These are phyloP conservation scores for Tetramorium parvispinum DNA, from an alignment of 1,140 invertebrate genomes.

Conservation along the genomic window DNA sequence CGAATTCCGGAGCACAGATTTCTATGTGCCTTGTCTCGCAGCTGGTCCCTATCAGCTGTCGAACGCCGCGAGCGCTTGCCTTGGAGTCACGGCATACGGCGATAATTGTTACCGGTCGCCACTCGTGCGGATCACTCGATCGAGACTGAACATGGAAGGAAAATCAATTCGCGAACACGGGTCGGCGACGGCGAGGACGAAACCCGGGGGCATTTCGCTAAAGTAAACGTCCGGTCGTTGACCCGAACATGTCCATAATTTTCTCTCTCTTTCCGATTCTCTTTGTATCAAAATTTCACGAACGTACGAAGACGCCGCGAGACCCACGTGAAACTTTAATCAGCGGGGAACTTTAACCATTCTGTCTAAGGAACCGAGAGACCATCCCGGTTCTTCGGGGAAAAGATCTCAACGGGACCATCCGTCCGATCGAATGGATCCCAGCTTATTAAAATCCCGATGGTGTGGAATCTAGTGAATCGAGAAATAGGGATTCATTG, in stretches of 20 bases:
- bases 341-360: not conserved
- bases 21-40: not conserved
- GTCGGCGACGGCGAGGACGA: not conserved
- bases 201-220: not conserved
- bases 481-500: not conserved
- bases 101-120: not conserved
- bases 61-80: not conserved
- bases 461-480: not conserved
- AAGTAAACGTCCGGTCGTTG: not conserved
- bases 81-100: not conserved
- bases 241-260: not conserved
- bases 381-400: not conserved
- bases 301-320: not conserved
- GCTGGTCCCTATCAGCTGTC: constrained; percentile 7
- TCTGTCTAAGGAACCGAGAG: not conserved
- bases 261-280: not conserved
- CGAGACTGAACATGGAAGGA: not conserved
- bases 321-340: not conserved
- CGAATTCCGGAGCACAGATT: not conserved
- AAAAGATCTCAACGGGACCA: not conserved
- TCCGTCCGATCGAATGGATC: too few species aligned
- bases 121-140: too few species aligned
- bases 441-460: not conserved
- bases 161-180: constrained; percentile 18
- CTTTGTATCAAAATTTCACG: not conserved